Base-by-base conservation (phyloP, 1,140 invertebrate species). In the Marisa cornuarietis region DNA sequence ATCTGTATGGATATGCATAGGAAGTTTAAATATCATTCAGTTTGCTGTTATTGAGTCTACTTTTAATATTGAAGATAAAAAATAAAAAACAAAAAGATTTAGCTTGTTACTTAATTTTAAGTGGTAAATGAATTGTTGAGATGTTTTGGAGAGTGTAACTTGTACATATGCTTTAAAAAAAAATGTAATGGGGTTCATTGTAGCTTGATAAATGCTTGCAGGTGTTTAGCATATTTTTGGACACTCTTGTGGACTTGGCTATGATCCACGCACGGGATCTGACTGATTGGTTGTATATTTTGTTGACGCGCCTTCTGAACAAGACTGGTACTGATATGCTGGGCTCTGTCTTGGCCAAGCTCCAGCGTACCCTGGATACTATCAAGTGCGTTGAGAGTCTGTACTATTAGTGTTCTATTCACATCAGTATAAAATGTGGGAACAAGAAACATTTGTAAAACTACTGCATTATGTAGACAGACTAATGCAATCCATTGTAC, bases 171-270 rank as follows among this genome's bases (percentile, higher is more conserved):
- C 14, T 78, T 52, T 9, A 22, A 58, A 31, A 18, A 52, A 31
- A 71, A 18, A 16, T 72, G 8, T 72, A 52, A 72, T 51, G 51
- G 42, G 51, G 54, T 61, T 71, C 6, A 58, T 22, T 58, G 20
- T 71, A 69, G 31, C 51, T 78, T 49, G 63, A 74, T 85, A 16
- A 83, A 16, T 81, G 10, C 80, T 61, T 83, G 5, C 87, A 93
- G 92, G 96, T 98, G 71, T 97, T 98, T 90, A 96, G 95, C 72
- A 91, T 98, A 78, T 97, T 98, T 91, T 91, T 99, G 85, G 97
- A 99, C 86, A 96, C 96, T 0, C 93, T 99, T 24, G 95, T 95
- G 83, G 96, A 98, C 88, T 91, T 98, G 79, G 95, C 99, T 71
- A 91, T 93, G 81, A 94, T 94, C n/a, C 96, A 99, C 91, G 95